Percentiles rank a stretch among this genome's conserved stretches.
Conservation (phyloP, 2,888 invertebrate species). For the Leptarthrus brevirostris region DNA sequence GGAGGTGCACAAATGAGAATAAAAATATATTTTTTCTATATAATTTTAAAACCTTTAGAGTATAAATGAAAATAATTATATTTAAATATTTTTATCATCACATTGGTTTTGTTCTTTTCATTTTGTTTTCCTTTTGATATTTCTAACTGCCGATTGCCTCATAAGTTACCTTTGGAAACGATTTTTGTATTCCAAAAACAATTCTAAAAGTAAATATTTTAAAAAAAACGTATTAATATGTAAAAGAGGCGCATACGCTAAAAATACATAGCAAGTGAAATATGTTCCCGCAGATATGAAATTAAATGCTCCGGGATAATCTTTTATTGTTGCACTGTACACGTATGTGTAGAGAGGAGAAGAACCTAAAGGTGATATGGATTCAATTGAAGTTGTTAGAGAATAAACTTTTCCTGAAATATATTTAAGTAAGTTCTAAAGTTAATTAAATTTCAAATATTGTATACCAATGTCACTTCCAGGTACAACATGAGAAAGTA, state of each 20-base stretch:
- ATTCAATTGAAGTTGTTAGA: slow-evolving; percentile 75
- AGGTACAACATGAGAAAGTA: slow-evolving; percentile 64
- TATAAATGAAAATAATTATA: no score
- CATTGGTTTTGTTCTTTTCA: no score
- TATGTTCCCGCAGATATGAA: slow-evolving; percentile 70
- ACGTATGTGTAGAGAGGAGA: slow-evolving; percentile 75
- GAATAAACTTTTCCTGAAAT: slow-evolving; percentile 75
- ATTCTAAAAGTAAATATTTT: slow-evolving; percentile 58
- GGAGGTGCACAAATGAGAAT: no score
- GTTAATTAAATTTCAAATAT: background rate
- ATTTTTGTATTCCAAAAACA: slow-evolving; percentile 64
- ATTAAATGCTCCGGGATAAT: slow-evolving; percentile 73
- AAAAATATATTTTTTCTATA: no score
- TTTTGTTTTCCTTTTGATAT: no score
- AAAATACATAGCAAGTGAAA: slow-evolving; percentile 66
- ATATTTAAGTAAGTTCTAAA: no score
- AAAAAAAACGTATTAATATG: slow-evolving; percentile 12
- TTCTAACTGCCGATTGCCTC: slow-evolving; percentile 61
- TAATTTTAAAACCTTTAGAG: no score
- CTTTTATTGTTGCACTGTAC: slow-evolving; percentile 68
- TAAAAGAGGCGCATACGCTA: slow-evolving; percentile 68
- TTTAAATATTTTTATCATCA: no score
- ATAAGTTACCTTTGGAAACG: slow-evolving; percentile 59
- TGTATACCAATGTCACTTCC: slow-evolving; percentile 65
- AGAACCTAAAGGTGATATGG: slow-evolving; percentile 72